Evolutionary conservation across 2,113 vertebrate genomes (phyloP).

Genomic region (Crocuta crocuta): DNA sequence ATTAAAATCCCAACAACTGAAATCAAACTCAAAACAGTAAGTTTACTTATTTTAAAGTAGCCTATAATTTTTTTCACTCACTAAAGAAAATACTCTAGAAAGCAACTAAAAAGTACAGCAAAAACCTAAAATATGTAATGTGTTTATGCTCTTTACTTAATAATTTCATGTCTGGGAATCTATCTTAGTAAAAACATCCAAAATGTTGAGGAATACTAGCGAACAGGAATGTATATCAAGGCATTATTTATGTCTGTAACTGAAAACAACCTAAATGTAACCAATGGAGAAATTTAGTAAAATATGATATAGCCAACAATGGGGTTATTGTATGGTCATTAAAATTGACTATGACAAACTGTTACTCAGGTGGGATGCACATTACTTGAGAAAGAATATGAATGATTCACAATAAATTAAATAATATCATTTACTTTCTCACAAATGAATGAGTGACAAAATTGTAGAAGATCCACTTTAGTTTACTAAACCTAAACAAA

Average conservation of each 20-base stretch:
- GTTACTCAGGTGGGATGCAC: not conserved
- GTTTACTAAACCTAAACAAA: slow-evolving; percentile 47
- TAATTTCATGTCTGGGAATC: not conserved
- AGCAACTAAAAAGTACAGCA: not conserved
- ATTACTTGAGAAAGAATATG: not conserved
- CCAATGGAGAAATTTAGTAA: not conserved
- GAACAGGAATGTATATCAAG: not conserved
- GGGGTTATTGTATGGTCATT: not conserved
- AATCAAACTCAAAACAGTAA: slow-evolving; percentile 27
- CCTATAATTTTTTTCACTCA: not conserved
- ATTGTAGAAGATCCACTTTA: not conserved
- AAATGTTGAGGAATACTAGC: not conserved
- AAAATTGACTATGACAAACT: not conserved
- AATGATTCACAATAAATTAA: slow-evolving; percentile 26
- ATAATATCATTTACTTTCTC: not conserved
- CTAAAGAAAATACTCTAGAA: not conserved
- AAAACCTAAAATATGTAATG: not conserved
- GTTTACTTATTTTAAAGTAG: not conserved
- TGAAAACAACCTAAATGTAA: not conserved
- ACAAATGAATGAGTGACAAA: not conserved
- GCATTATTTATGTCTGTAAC: not conserved
- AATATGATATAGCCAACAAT: not conserved
- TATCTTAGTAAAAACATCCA: not conserved
- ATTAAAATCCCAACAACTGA: not conserved
- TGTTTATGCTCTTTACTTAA: not conserved